Percentiles rank a stretch among this genome's conserved stretches.
Conservation (phyloP, 2,888 invertebrate species). For the Julus scanicus region DNA sequence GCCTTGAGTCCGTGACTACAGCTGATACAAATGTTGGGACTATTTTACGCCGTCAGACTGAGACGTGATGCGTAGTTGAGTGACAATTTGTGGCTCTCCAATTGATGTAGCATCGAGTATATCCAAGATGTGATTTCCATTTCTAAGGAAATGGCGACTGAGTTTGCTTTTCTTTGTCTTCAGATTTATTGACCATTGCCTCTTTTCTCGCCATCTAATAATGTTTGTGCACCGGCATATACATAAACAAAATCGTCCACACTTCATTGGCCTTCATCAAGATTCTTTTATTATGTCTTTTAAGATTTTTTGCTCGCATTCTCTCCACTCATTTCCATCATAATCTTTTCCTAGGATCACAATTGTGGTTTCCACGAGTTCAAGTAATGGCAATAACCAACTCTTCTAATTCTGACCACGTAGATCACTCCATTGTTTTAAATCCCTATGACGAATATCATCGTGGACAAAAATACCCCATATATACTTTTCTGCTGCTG, state of each 20-base stretch:
- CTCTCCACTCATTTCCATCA: conserved; percentile 30
- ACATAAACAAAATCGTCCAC: conserved; percentile 42
- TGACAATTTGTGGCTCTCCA: background rate
- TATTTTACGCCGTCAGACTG: too few relatives aligned
- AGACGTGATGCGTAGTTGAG: background rate
- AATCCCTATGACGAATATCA: conserved; percentile 39
- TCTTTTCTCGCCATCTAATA: conserved; percentile 11
- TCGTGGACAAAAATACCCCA: background rate
- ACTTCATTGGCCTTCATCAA: conserved; percentile 38
- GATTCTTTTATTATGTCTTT: conserved; percentile 35
- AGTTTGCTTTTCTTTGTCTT: conserved; percentile 7
- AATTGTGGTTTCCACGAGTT: conserved; percentile 25
- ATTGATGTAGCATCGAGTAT: too few relatives aligned
- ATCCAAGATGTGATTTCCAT: background rate
- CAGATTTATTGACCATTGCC: conserved; percentile 16
- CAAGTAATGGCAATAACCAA: conserved; percentile 39
- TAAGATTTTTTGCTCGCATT: conserved; percentile 39
- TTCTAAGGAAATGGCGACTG: background rate
- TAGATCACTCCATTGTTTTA: conserved; percentile 42
- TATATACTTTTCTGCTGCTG: conserved; percentile 8
- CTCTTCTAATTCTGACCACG: conserved; percentile 37
- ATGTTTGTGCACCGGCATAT: background rate
- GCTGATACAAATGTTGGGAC: too few relatives aligned
- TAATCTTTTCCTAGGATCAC: conserved; percentile 30
- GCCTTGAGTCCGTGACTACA: too few relatives aligned